phyloP scores from a whole-genome alignment of 1,140 invertebrate species.

The roundworm (Caenorhabditis elegans) region WBcel235 BX284606.5:7642001-7642500 shows the following conservation, averaged over 20 bases:
- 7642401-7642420: no score
- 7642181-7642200: not conserved
- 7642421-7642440: not conserved
- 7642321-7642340: no score
- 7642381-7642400: no score
- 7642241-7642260: not conserved
- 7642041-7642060: conserved; percentile 22
- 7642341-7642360: no score
- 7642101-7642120: conserved; percentile 22
- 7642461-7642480: not conserved
- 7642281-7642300: not conserved
- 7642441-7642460: not conserved
- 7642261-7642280: conserved; percentile 31
- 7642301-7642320: conserved; percentile 4
- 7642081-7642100: not conserved
- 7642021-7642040: conserved; percentile 32
- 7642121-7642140: conserved; percentile 32
- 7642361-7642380: no score
- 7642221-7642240: conserved; percentile 16
- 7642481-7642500: conserved; percentile 20
- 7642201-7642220: not conserved
- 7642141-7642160: not conserved
- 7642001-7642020: conserved; percentile 25
- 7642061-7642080: not conserved
- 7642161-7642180: not conserved